These are phyloP conservation scores for Orycteropus afer DNA, from an alignment of 2,113 vertebrate species.

Conservation along the genomic window DNA sequence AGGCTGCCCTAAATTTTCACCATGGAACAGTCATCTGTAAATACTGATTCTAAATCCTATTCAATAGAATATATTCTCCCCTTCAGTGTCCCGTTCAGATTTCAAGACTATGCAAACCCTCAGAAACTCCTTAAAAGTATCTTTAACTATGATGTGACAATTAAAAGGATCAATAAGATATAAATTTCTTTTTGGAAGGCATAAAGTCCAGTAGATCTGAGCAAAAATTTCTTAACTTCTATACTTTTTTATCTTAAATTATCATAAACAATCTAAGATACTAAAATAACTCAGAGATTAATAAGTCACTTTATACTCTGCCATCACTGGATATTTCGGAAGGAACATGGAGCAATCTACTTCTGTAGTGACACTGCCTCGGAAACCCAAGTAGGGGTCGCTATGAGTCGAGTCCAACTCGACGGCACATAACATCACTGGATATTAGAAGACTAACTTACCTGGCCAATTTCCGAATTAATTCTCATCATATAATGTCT, in stretches of 20 bases:
- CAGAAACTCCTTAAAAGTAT: neutral
- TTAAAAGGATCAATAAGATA: neutral
- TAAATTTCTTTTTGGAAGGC: neutral
- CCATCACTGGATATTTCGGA: neutral
- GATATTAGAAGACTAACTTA: neutral
- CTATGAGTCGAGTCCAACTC: too few relatives aligned
- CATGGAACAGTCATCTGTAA: neutral
- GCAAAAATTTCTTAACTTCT: conserved; percentile 1
- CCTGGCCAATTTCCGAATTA: conserved; percentile 7
- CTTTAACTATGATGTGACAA: neutral
- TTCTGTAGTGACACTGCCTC: too few relatives aligned
- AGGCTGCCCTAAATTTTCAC: conserved; percentile 15
- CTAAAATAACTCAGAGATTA: conserved; percentile 59
- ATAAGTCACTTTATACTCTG: conserved; percentile 11
- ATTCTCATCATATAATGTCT: neutral
- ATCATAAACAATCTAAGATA: neutral
- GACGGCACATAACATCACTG: neutral
- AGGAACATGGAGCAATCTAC: too few relatives aligned
- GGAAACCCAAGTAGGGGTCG: too few relatives aligned
- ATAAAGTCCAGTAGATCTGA: conserved; percentile 20
- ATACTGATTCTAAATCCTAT: conserved; percentile 11
- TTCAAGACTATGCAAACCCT: neutral
- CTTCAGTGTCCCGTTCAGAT: neutral
- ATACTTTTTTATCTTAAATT: conserved; percentile 10
- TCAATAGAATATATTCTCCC: neutral